phyloP scores from a whole-genome alignment of 1,140 invertebrate species.

The Melipona quadrifasciata region DNA sequence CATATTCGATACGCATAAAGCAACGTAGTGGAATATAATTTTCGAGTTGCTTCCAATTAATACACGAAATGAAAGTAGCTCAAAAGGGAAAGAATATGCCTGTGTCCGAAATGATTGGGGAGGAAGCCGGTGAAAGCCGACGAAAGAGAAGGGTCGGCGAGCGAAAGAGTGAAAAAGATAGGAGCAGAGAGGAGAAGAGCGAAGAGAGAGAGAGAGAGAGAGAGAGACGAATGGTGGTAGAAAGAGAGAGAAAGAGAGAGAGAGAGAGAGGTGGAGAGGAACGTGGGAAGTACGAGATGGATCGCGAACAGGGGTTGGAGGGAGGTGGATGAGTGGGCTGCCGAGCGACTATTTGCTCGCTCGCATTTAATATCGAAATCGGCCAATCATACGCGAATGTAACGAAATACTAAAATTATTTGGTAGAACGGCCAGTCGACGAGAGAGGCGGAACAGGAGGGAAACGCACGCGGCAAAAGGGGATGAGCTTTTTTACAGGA shows the following conservation, averaged over 20 bases:
- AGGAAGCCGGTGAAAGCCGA: not conserved
- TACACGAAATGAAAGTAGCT: slow-evolving; percentile 63
- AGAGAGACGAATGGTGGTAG: no score
- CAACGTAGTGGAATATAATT: slow-evolving; percentile 68
- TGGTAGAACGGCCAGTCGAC: not conserved
- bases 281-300: slow-evolving; percentile 24
- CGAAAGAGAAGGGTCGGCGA: not conserved
- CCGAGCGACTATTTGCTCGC: slow-evolving; percentile 63
- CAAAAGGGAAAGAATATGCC: slow-evolving; percentile 57
- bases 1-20: slow-evolving; percentile 61
- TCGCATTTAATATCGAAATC: slow-evolving; percentile 71
- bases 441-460: not conserved
- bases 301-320: slow-evolving; percentile 16
- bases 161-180: not conserved
- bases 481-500: slow-evolving; percentile 7
- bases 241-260: not conserved
- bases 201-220: not conserved
- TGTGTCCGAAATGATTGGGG: slow-evolving; percentile 17
- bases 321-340: slow-evolving; percentile 48
- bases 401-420: slow-evolving; percentile 71
- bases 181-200: not conserved
- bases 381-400: slow-evolving; percentile 65
- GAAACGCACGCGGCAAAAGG: not conserved
- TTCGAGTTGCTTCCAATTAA: slow-evolving; percentile 71
- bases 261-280: slow-evolving; percentile 19